Conservation (phyloP, 2,797 vertebrate genomes). For the Sebastes jordani region DNA sequence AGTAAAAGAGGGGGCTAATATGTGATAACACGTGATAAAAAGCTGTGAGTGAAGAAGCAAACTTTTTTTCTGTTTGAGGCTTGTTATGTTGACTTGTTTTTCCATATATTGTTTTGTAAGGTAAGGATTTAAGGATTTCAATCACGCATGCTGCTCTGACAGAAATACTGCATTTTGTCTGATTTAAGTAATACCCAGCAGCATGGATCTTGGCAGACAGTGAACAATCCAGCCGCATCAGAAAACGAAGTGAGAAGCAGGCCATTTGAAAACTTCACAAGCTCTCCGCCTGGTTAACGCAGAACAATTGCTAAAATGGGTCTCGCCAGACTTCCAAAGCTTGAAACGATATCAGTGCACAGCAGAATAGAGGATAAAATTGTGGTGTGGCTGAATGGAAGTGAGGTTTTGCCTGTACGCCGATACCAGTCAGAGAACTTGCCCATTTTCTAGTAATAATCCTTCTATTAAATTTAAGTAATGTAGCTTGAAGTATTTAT, state of each 20-base stretch:
- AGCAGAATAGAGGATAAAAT: slow-evolving; percentile 26
- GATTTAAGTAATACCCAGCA: slow-evolving; percentile 8
- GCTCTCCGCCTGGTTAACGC: slow-evolving; percentile 33
- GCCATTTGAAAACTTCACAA: slow-evolving; percentile 25
- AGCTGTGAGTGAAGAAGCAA: background rate
- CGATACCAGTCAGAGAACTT: slow-evolving; percentile 17
- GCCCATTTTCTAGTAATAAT: slow-evolving; percentile 48
- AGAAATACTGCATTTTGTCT: background rate
- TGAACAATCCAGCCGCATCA: background rate
- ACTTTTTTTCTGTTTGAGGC: background rate
- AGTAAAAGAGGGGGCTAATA: background rate
- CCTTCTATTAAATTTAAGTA: slow-evolving; percentile 56
- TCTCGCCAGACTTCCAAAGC: slow-evolving; percentile 24
- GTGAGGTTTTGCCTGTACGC: background rate
- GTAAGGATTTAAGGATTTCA: background rate
- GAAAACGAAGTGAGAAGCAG: slow-evolving; percentile 1
- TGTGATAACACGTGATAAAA: background rate
- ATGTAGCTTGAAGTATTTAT: slow-evolving; percentile 62
- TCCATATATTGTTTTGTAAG: background rate
- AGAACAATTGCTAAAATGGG: slow-evolving; percentile 41
- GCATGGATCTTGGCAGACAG: slow-evolving; percentile 7
- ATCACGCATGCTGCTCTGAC: background rate
- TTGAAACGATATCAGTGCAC: slow-evolving; percentile 20
- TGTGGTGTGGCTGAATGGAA: slow-evolving; percentile 24
- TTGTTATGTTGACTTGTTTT: slow-evolving; percentile 4